phyloP scores from a whole-genome alignment of 2,797 vertebrate species.

The Spea hammondii region DNA sequence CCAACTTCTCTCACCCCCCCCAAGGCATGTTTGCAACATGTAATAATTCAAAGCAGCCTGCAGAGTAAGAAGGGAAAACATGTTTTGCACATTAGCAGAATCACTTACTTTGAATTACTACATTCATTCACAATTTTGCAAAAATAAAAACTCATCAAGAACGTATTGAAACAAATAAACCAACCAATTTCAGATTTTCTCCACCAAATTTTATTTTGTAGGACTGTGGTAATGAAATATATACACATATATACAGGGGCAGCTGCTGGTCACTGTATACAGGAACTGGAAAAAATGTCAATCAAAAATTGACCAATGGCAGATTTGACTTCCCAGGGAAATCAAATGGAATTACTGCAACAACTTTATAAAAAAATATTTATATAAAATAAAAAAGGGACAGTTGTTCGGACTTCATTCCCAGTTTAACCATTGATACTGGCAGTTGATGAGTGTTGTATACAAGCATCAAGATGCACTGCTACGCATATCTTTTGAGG shows the following conservation, averaged over 20 bases:
- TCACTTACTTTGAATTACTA: no score
- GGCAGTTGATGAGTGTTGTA: neutral
- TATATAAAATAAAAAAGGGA: neutral
- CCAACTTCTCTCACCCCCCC: no score
- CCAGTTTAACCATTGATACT: neutral
- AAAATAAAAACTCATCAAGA: no score
- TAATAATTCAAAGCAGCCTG: no score
- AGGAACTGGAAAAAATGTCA: constrained; percentile 65
- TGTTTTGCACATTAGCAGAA: no score
- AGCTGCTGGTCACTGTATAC: constrained; percentile 68
- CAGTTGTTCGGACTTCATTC: neutral
- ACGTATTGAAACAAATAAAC: neutral
- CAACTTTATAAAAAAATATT: constrained; percentile 44
- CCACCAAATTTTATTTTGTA: constrained; percentile 66
- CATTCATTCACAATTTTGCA: no score
- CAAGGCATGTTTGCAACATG: no score
- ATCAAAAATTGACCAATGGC: constrained; percentile 67
- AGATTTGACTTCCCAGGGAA: constrained; percentile 52
- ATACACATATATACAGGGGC: constrained; percentile 77
- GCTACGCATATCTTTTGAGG: constrained; percentile 78
- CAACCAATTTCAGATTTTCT: constrained; percentile 63
- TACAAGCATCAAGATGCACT: constrained; percentile 29
- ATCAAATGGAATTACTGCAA: constrained; percentile 54
- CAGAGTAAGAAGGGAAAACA: no score
- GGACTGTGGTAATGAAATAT: constrained; percentile 74